Evolutionary conservation across 2,888 invertebrate species (phyloP).

Genomic region (Encarsia formosa): DNA sequence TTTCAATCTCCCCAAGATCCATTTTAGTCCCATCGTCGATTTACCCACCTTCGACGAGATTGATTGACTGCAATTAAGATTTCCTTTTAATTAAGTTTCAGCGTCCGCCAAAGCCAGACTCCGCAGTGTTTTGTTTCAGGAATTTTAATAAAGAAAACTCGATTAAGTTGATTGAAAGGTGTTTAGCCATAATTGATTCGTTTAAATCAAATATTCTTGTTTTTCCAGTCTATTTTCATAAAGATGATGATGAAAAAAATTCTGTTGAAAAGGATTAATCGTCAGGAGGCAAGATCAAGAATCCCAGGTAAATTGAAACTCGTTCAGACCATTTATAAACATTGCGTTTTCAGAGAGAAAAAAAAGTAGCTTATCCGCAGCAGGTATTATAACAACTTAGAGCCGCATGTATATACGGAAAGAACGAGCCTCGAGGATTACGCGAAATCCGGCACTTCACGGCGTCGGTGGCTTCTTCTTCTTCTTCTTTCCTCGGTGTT

Average conservation of each 20-base stretch:
- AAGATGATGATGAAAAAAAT: background rate
- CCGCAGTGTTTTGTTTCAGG: too few relatives aligned
- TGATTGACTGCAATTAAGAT: too few relatives aligned
- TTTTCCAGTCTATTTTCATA: background rate
- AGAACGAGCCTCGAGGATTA: constrained; percentile 21
- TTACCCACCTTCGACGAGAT: too few relatives aligned
- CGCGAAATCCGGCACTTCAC: constrained; percentile 22
- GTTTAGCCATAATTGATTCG: background rate
- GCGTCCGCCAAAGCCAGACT: too few relatives aligned
- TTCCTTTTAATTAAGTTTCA: too few relatives aligned
- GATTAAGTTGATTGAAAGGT: background rate
- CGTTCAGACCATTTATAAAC: background rate
- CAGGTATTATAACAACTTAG: constrained; percentile 4
- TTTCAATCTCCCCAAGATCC: too few relatives aligned
- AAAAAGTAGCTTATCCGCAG: background rate
- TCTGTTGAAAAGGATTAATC: background rate
- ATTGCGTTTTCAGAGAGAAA: background rate
- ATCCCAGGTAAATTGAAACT: background rate
- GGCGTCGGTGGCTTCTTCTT: constrained; percentile 8
- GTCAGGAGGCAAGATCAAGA: background rate
- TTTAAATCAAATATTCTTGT: background rate
- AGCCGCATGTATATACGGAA: background rate
- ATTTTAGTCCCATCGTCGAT: too few relatives aligned
- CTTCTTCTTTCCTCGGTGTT: constrained; percentile 12
- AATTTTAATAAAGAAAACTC: background rate